phyloP scores from a whole-genome alignment of 2,888 invertebrate genomes.

The Thalpophila matura region DNA sequence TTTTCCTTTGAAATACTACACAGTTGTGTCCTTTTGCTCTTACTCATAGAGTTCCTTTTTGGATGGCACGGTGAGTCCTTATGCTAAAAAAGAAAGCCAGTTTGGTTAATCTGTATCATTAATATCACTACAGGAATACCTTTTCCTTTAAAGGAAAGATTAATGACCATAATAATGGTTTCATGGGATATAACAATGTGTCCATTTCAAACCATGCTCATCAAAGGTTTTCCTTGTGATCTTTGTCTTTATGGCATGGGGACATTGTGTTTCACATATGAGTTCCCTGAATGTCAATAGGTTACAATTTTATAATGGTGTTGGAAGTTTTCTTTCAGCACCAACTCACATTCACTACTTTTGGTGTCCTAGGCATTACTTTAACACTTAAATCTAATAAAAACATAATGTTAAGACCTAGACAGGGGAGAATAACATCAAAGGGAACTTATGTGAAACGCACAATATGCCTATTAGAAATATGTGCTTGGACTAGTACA shows the following conservation, averaged over 20 bases:
- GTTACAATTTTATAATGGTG: too few species aligned
- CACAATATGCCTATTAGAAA: conserved; percentile 17
- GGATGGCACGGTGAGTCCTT: background rate
- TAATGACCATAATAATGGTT: background rate
- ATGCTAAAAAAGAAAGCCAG: background rate
- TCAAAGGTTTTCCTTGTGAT: background rate
- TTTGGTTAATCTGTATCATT: background rate
- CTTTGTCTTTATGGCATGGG: background rate
- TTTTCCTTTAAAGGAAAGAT: background rate
- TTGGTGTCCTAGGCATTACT: too few species aligned
- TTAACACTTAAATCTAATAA: too few species aligned
- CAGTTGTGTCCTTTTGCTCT: conserved; percentile 14
- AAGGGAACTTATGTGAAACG: too few species aligned
- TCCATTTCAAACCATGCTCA: background rate
- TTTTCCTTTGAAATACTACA: conserved; percentile 38
- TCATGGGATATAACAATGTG: background rate
- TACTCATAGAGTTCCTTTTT: conserved; percentile 15
- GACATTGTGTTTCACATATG: too few species aligned
- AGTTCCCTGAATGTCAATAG: too few species aligned
- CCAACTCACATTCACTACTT: too few species aligned
- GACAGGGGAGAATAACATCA: too few species aligned
- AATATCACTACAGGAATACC: too few species aligned
- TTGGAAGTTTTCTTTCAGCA: too few species aligned
- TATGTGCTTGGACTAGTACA: background rate
- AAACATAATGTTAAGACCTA: too few species aligned